Base-by-base conservation (phyloP, 2,797 vertebrate genomes). In the Platalea minor region DNA sequence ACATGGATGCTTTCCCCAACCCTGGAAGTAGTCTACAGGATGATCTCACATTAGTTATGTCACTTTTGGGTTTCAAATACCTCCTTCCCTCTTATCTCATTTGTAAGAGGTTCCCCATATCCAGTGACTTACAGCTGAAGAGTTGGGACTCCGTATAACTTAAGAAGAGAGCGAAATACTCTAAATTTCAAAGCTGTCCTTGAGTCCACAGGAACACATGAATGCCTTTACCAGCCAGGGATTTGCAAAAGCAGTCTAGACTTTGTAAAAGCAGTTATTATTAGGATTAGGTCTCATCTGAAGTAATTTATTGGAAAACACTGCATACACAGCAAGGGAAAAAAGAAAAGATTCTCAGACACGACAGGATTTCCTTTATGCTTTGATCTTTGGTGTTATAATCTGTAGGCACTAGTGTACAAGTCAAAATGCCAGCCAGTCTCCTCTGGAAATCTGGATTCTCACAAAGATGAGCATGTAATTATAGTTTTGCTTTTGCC, bases 311-410 rank as follows among this genome's bases (percentile, higher is more conserved):
- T 72, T 88, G 72, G 91, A 72, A 81, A 95, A 92, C 37, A 39
- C 37, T 14, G 1, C 88, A 65, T 41, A 61, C 8, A 17, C 16
- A 72, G 59, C 57, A 87, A 88, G 46, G 23, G 17, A 63, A 17
- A 69, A 82, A 93, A 46, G 25, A 59, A 88, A 89, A 85, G 63
- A 48, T 95, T 95, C 82, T 84, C 19, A 15, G 28, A 86, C 54
- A 41, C 59, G 59, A 57, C 11, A 85, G 21, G n/a, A 79, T 91
- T 93, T 75, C 72, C 31, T 60, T 88, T 74, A 76, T 85, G 54
- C 51, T 68, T 59, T 83, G 75, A 80, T 94, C 76, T 95, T 90
- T 96, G 74, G 46, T 81, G 97, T 96, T 77, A 65, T 60, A 95
- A 85, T 87, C 48, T 41, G 7, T 69, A 73, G 74, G 65, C 96